These are phyloP conservation scores for Dicyrtomina minuta DNA, from an alignment of 2,888 invertebrate genomes.

Conservation along the genomic window DNA sequence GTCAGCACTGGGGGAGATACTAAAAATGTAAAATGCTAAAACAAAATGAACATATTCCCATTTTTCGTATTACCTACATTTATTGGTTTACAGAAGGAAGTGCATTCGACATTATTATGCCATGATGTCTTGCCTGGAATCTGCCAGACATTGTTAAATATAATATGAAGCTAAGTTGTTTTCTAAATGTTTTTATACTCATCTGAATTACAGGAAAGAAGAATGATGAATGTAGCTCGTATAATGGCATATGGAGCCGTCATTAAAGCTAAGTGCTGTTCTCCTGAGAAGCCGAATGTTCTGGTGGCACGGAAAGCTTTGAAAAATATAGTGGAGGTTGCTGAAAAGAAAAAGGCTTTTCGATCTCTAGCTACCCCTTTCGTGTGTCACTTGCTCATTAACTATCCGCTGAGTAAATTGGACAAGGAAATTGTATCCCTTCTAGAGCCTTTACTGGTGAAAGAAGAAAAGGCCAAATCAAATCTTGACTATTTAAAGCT, in stretches of 20 bases:
- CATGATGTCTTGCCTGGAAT: too few relatives aligned
- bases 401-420: background rate
- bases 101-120: too few relatives aligned
- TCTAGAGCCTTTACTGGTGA: slow-evolving; percentile 9
- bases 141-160: too few relatives aligned
- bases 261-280: slow-evolving; percentile 7
- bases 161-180: background rate
- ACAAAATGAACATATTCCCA: too few relatives aligned
- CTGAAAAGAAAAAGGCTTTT: slow-evolving; percentile 13
- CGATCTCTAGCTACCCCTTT: slow-evolving; percentile 31
- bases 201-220: slow-evolving; percentile 28
- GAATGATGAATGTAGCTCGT: slow-evolving; percentile 21
- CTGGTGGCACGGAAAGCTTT: background rate
- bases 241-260: slow-evolving; percentile 32
- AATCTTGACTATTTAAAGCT: slow-evolving; percentile 27
- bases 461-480: slow-evolving; percentile 9
- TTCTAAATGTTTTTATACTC: background rate
- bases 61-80: too few relatives aligned
- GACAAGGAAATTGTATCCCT: slow-evolving; percentile 1
- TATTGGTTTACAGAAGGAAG: too few relatives aligned
- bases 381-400: slow-evolving; percentile 22
- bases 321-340: background rate
- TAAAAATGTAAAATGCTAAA: slow-evolving; percentile 73
- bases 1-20: slow-evolving; percentile 63
- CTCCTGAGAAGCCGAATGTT: background rate